Conservation (phyloP, 2,888 invertebrate species). For the Drosophila heteroneura region DNA sequence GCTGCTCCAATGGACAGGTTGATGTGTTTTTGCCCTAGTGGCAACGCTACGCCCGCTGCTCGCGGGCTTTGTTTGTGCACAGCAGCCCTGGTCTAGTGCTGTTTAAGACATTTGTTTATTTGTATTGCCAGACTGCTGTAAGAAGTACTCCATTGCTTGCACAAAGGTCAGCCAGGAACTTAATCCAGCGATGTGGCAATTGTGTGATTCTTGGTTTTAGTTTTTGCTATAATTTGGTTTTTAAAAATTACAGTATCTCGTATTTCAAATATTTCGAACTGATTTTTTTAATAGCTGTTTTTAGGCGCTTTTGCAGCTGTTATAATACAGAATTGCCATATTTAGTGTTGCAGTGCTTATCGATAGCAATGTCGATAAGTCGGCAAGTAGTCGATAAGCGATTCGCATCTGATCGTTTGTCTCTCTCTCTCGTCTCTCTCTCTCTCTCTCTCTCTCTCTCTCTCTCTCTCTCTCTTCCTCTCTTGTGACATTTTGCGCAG, state of each 20-base stretch:
- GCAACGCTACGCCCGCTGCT: constrained; percentile 20
- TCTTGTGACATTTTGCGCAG: constrained; percentile 19
- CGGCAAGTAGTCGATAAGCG: constrained; percentile 1
- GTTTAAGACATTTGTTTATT: background rate
- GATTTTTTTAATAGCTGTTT: background rate
- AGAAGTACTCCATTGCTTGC: background rate
- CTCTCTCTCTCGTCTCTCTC: background rate
- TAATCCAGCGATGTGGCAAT: constrained; percentile 17
- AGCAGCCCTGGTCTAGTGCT: constrained; percentile 25
- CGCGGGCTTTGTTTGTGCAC: constrained; percentile 2
- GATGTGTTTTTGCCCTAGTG: background rate
- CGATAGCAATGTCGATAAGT: too few species aligned
- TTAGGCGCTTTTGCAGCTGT: background rate
- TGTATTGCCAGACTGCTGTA: constrained; percentile 20
- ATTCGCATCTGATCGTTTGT: background rate
- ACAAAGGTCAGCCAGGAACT: background rate
- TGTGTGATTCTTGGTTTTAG: background rate
- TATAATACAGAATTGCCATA: too few species aligned
- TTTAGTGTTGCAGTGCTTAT: background rate
- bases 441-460: background rate
- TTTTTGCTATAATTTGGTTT: background rate
- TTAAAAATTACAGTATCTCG: background rate
- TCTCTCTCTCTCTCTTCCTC: background rate
- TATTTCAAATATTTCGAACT: background rate
- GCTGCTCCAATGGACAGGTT: background rate